These are phyloP conservation scores for Halcyon malimbica DNA, from an alignment of 2,113 vertebrate genomes.

Conservation along the genomic window DNA sequence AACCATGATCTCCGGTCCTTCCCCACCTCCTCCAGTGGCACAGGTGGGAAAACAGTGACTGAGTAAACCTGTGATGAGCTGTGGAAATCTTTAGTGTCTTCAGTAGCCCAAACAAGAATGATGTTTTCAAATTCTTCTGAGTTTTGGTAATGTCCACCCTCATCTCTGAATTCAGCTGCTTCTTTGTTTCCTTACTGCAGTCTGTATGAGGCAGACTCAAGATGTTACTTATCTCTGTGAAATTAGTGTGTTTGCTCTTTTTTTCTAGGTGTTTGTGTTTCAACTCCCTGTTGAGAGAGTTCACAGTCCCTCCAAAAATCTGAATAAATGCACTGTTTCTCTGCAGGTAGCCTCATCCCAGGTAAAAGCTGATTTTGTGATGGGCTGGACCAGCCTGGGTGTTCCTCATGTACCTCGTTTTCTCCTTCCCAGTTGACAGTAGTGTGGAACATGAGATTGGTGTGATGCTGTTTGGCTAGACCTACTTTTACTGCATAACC, in stretches of 20 bases:
- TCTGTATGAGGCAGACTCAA: not conserved
- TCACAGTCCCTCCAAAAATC: not conserved
- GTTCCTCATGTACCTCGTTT: not conserved
- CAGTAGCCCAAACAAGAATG: not conserved
- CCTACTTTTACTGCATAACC: not conserved
- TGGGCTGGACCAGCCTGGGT: not conserved
- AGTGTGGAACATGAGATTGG: not conserved
- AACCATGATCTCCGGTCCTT: accelerated
- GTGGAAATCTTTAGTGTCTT: not conserved
- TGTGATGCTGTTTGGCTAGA: not conserved
- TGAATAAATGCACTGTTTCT: not conserved
- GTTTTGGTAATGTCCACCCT: not conserved
- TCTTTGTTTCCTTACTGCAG: not conserved
- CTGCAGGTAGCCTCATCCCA: not conserved
- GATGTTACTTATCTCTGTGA: not conserved
- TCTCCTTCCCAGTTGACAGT: not conserved
- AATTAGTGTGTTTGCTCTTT: not conserved
- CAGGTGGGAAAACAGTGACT: not conserved
- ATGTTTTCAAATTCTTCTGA: not conserved
- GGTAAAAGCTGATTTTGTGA: not conserved
- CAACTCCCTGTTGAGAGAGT: not conserved
- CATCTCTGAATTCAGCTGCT: not conserved
- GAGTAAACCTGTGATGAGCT: not conserved
- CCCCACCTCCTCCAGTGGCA: accelerated
- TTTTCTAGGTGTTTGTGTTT: not conserved